These are phyloP conservation scores for Tylochromis polylepis DNA, from an alignment of 2,113 vertebrate species.

Conservation along the genomic window DNA sequence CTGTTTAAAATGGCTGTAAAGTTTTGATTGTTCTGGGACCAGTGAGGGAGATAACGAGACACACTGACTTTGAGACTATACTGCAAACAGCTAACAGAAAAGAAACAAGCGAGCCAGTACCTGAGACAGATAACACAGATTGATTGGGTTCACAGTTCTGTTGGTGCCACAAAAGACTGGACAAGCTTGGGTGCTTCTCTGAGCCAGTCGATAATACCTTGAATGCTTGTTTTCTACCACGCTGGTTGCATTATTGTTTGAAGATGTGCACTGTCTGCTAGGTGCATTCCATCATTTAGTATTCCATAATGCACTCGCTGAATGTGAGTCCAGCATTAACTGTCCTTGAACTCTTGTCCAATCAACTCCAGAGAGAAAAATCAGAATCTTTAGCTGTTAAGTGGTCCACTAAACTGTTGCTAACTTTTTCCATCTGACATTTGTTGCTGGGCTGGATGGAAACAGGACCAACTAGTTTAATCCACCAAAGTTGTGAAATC, in stretches of 20 bases:
- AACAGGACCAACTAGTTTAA: not conserved
- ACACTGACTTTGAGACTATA: not conserved
- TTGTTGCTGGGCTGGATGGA: not conserved
- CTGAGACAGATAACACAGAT: not conserved
- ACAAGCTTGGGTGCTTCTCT: not conserved
- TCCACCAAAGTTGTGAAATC: not conserved
- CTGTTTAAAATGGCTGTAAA: slow-evolving; percentile 45
- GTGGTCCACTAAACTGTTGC: not conserved
- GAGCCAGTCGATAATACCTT: not conserved
- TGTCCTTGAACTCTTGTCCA: not conserved
- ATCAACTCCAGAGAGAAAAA: not conserved
- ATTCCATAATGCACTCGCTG: not conserved
- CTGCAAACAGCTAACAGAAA: not conserved
- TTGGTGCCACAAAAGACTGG: not conserved
- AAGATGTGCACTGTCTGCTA: not conserved
- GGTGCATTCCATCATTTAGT: not conserved
- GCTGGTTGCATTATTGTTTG: slow-evolving; percentile 18
- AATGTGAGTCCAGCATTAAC: not conserved
- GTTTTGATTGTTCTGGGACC: slow-evolving; percentile 13
- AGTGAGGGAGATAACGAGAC: slow-evolving; percentile 2
- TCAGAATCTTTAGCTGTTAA: not conserved
- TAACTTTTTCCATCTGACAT: not conserved
- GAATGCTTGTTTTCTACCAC: not conserved
- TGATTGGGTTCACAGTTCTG: slow-evolving; percentile 13
- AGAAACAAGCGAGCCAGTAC: slow-evolving; percentile 6